Percentiles rank a stretch among this genome's conserved stretches.
Evolutionary conservation across 2,888 invertebrate genomes (phyloP).

Genomic region (Strigamia maritima): DNA sequence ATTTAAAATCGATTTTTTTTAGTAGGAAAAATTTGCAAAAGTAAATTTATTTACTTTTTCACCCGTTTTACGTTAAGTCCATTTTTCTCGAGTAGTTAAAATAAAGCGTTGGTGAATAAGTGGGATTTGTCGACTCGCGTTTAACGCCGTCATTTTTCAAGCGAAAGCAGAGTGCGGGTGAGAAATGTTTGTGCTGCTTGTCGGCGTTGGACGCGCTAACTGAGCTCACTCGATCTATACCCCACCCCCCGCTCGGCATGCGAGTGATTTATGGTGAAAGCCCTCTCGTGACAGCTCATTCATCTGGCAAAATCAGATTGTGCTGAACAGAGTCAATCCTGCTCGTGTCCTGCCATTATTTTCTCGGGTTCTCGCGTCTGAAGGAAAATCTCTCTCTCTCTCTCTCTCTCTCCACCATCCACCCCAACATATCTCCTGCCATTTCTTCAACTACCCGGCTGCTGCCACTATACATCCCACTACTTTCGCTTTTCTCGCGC

Average conservation of each 20-base stretch:
- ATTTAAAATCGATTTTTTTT: background rate
- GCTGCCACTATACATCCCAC: background rate
- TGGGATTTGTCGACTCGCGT: slow-evolving; percentile 19
- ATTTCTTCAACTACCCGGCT: background rate
- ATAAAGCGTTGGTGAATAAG: background rate
- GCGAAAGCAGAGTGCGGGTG: background rate
- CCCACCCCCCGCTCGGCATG: slow-evolving; percentile 1
- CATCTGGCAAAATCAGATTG: slow-evolving; percentile 34
- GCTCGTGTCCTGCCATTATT: slow-evolving; percentile 35
- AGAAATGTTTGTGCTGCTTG: slow-evolving; percentile 15
- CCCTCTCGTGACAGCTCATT: slow-evolving; percentile 34
- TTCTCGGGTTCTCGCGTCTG: slow-evolving; percentile 26
- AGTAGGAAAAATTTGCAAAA: background rate
- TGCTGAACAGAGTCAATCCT: slow-evolving; percentile 35
- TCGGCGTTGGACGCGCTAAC: slow-evolving; percentile 16
- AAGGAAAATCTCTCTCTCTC: background rate
- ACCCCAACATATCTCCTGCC: background rate
- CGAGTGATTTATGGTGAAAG: slow-evolving; percentile 28
- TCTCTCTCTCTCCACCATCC: background rate
- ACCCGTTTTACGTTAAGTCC: background rate
- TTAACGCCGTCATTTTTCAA: slow-evolving; percentile 6
- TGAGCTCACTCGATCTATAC: slow-evolving; percentile 4
- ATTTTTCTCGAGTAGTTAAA: background rate
- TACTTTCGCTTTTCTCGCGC: too few species aligned
- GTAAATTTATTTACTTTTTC: background rate